Conservation (phyloP, 1,140 invertebrate genomes). For the Drosophila ananassae region DNA sequence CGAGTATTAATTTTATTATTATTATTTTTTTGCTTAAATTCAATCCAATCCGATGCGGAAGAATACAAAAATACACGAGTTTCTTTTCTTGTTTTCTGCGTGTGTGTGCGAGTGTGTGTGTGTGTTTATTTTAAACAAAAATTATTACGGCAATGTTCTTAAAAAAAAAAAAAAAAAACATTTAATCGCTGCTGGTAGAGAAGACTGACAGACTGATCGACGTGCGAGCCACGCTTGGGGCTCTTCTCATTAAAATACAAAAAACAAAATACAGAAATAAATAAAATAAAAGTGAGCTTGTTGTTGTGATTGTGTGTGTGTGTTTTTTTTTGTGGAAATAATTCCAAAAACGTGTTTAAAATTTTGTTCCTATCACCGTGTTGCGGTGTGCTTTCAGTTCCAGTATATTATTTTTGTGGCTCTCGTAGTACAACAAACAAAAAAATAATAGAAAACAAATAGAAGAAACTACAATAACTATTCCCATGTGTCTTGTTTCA, state of each 20-base stretch:
- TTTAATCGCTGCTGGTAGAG: constrained; percentile 51
- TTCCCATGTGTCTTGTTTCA: constrained; percentile 66
- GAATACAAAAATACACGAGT: constrained; percentile 49
- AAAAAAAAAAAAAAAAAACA: constrained; percentile 19
- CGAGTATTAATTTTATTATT: constrained; percentile 29
- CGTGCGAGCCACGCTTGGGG: constrained; percentile 60
- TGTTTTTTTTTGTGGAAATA: neutral
- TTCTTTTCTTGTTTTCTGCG: constrained; percentile 34
- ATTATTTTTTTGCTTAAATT: constrained; percentile 16
- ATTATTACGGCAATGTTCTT: constrained; percentile 79
- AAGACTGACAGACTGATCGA: constrained; percentile 46
- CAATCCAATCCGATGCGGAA: constrained; percentile 53
- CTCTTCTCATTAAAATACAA: constrained; percentile 44
- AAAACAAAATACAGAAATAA: constrained; percentile 34
- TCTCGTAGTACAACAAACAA: constrained; percentile 22
- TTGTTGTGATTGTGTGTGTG: constrained; percentile 19
- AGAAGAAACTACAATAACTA: neutral
- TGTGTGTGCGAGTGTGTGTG: too few species aligned
- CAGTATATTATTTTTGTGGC: constrained; percentile 6
- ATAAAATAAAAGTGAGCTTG: constrained; percentile 1
- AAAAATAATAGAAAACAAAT: constrained; percentile 29
- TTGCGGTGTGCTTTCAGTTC: constrained; percentile 9
- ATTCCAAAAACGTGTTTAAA: constrained; percentile 69
- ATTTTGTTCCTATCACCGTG: constrained; percentile 44
- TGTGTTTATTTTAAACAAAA: constrained; percentile 58